Percentiles rank a stretch among this genome's conserved stretches.
These are phyloP conservation scores for Xerus inauris DNA, from an alignment of 2,113 vertebrate species.

Conservation along the genomic window DNA sequence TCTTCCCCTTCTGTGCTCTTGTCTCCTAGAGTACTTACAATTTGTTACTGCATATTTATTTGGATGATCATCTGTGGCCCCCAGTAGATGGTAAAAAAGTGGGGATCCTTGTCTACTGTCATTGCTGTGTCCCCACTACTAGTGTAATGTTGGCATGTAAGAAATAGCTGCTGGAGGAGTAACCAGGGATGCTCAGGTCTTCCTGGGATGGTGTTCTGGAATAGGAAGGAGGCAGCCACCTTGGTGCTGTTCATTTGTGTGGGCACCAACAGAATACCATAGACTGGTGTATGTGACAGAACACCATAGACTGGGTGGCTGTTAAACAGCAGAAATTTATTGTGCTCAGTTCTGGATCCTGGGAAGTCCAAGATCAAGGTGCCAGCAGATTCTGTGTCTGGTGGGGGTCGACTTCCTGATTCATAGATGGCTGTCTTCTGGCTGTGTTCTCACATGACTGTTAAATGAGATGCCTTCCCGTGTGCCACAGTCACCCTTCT, in stretches of 20 bases:
- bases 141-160: background rate
- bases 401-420: background rate
- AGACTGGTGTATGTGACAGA: background rate
- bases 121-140: too few species aligned
- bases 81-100: too few species aligned
- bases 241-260: background rate
- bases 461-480: background rate
- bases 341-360: background rate
- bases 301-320: background rate
- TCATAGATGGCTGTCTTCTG: background rate
- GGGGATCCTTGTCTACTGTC: background rate
- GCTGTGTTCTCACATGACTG: background rate
- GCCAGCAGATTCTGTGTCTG: background rate
- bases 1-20: background rate
- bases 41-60: background rate
- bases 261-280: background rate
- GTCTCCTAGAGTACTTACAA: background rate
- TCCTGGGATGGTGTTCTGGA: background rate
- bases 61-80: background rate
- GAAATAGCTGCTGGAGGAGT: background rate
- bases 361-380: background rate
- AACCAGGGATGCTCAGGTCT: too few species aligned
- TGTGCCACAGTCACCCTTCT: background rate
- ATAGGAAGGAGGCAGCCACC: background rate
- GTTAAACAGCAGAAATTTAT: background rate